A percentile compares a stretch with the other conserved stretches of the same genome.
phyloP scores from a whole-genome alignment of 2,113 vertebrate species.

The Trochalopteron elliotii region DNA sequence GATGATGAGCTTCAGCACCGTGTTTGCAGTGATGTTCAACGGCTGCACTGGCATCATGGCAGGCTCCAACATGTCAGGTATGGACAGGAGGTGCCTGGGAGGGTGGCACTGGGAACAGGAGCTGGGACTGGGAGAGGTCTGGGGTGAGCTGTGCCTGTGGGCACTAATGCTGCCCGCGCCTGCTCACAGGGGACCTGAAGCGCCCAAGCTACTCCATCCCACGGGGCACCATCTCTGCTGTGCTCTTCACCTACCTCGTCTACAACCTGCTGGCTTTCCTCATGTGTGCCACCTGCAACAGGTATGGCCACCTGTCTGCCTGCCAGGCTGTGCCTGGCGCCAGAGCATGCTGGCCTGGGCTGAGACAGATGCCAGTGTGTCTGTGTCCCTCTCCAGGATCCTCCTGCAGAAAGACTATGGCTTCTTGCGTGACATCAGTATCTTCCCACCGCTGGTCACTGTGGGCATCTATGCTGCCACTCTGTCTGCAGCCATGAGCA shows the following conservation, averaged over 20 bases:
- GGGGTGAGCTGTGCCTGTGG: background rate
- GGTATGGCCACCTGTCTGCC: slow-evolving; percentile 35
- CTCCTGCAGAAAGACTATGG: slow-evolving; percentile 87
- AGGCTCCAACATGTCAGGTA: slow-evolving; percentile 51
- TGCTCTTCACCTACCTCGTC: slow-evolving; percentile 89
- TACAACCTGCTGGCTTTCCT: slow-evolving; percentile 84
- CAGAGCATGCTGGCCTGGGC: background rate
- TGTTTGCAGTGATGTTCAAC: slow-evolving; percentile 13
- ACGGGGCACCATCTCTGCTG: slow-evolving; percentile 87
- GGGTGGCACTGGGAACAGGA: background rate
- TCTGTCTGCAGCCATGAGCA: slow-evolving; percentile 88
- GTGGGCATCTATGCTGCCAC: slow-evolving; percentile 88
- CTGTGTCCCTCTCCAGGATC: slow-evolving; percentile 46
- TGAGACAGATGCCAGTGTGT: fast-evolving
- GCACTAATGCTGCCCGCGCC: background rate
- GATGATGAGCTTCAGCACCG: slow-evolving; percentile 33
- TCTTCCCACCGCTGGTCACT: slow-evolving; percentile 84
- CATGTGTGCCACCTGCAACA: slow-evolving; percentile 86
- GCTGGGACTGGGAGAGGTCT: background rate
- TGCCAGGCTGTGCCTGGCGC: background rate
- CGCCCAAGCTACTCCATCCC: slow-evolving; percentile 89
- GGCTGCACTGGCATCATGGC: slow-evolving; percentile 46
- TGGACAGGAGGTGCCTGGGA: background rate
- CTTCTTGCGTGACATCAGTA: slow-evolving; percentile 85
- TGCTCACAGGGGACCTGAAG: slow-evolving; percentile 82